Evolutionary conservation across 2,888 invertebrate genomes (phyloP).

Genomic region (Oscheius sp.): DNA sequence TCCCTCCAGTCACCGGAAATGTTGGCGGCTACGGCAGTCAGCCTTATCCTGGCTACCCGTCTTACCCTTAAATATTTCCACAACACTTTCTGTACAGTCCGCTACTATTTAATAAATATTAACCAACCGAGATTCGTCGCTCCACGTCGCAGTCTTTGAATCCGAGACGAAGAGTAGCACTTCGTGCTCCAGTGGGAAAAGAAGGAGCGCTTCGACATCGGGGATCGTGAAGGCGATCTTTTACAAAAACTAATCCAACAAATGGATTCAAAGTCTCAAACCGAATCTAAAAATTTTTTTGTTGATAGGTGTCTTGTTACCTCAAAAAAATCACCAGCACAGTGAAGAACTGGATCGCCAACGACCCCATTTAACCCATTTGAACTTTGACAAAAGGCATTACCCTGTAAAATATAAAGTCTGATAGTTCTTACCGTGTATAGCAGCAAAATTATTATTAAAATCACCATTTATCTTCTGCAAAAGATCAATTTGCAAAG

Average conservation of each 20-base stretch:
- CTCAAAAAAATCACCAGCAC: constrained; percentile 60
- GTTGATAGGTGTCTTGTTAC: constrained; percentile 10
- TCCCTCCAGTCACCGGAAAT: neutral
- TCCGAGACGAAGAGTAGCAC: constrained; percentile 55
- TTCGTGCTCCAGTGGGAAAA: constrained; percentile 37
- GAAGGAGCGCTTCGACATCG: constrained; percentile 53
- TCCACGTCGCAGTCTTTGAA: constrained; percentile 65
- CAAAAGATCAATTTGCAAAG: neutral
- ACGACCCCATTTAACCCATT: constrained; percentile 54
- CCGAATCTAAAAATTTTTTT: constrained; percentile 44
- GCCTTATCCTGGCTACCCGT: constrained; percentile 10
- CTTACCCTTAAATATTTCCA: neutral
- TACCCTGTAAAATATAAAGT: constrained; percentile 24
- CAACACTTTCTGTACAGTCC: constrained; percentile 1
- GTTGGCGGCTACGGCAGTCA: constrained; percentile 5
- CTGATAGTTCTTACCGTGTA: neutral
- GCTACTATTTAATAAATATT: constrained; percentile 23
- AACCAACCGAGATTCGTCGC: constrained; percentile 34
- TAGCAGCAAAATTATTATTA: neutral
- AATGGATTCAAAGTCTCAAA: constrained; percentile 66
- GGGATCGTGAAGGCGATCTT: constrained; percentile 62
- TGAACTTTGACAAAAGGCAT: constrained; percentile 35
- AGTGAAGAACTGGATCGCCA: constrained; percentile 66
- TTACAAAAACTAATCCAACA: constrained; percentile 62
- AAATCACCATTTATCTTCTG: neutral